phyloP scores from a whole-genome alignment of 2,797 vertebrate genomes.

The Prunella strophiata region DNA sequence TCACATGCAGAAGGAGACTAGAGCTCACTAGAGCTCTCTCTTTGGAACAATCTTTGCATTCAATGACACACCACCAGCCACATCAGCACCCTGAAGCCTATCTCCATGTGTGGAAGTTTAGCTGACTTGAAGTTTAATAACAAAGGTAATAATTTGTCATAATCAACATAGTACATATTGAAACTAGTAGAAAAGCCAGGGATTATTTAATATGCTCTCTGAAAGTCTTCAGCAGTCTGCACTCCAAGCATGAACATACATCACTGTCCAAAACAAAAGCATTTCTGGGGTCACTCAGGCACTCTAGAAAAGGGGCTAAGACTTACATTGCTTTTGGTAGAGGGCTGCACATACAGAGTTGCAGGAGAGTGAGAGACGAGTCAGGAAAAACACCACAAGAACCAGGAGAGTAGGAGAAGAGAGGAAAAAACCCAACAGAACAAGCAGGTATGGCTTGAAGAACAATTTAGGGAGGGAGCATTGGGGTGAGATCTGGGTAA shows the following conservation, averaged over 20 bases:
- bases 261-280: not conserved
- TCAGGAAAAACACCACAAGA: not conserved
- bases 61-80: not conserved
- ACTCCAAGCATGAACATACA: not conserved
- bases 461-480: not conserved
- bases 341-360: not conserved
- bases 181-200: not conserved
- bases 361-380: not conserved
- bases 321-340: not conserved
- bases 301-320: not conserved
- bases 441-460: not conserved
- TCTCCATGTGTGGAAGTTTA: not conserved
- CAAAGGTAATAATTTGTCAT: not conserved
- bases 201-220: not conserved
- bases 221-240: not conserved
- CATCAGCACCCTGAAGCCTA: not conserved
- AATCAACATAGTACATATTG: not conserved
- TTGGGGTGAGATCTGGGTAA: not conserved
- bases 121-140: not conserved
- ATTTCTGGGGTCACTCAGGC: not conserved
- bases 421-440: not conserved
- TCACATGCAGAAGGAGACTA: not conserved
- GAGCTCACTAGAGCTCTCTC: not conserved
- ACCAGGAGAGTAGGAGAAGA: not conserved
- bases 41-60: not conserved